Evolutionary conservation across 2,797 vertebrate species (phyloP), one percentile per base, ranked within the genome.

Genomic region (Buphagus erythrorhynchus): DNA sequence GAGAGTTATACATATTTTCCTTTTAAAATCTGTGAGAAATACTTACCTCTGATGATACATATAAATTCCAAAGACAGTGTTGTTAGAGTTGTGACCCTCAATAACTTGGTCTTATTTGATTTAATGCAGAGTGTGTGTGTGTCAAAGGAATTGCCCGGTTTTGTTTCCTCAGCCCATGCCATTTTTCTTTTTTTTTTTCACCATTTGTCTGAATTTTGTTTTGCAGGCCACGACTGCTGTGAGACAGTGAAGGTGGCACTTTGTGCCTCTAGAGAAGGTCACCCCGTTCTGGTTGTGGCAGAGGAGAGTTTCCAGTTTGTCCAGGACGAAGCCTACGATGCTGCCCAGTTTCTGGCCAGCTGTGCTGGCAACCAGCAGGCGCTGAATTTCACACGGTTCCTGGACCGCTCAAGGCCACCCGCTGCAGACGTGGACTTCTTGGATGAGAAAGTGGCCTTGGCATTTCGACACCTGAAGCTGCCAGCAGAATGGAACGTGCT

Each of bases 261-360:
- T 74, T 99, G 98, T 94, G 98, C 98, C 17, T 96, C 98, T 85
- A 97, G 94, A 95, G 98, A 98, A 38, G 98, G 98, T n/a, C 97
- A 97, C 26, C 96, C 93, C 0, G 92, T 98, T 79, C 96, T 98
- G 42, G 96, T 98, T 19, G 95, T 99, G 97, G 98, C 98, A 0
- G 98, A 99, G 59, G 98, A 98, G 45, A 97, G 93, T 94, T 99
- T 99, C 96, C 97, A 95, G 94, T 99, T 99, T 83, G 95, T 99
- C 80, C 99, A 99, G 96, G 99, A 99, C 40, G 98, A 99, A 97
- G 99, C 98, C 9, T 99, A 99, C 0, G 99, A 99, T 26, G 99
- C 99, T 5, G 99, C 99, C 46, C 99, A 99, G 96, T 99, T 99
- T 91, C 97, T 99, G 97, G 99, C 99, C 85, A 98, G 98, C 58